Evolutionary conservation across 1,140 invertebrate genomes (phyloP).

Genomic region (Octopus sinensis): DNA sequence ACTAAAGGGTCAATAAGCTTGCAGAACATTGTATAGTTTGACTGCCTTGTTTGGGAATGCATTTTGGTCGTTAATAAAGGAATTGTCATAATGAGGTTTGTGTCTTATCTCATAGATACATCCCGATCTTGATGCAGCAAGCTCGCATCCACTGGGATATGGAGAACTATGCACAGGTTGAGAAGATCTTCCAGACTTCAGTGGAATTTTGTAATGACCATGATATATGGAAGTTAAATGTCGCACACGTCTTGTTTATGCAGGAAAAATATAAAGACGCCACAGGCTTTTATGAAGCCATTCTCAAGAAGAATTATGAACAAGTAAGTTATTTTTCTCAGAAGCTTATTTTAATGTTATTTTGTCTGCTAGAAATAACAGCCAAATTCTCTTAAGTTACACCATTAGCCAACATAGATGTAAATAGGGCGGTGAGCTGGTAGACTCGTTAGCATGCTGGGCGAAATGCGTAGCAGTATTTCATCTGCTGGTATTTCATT

Average conservation of each 20-base stretch:
- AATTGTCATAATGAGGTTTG: too few relatives aligned
- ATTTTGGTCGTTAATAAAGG: too few relatives aligned
- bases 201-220: slow-evolving; percentile 97
- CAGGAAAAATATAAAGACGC: slow-evolving; percentile 98
- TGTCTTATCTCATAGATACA: slow-evolving; percentile 58
- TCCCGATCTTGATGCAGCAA: slow-evolving; percentile 97
- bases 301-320: slow-evolving; percentile 94
- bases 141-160: slow-evolving; percentile 99
- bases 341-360: background rate
- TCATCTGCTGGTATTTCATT: too few relatives aligned
- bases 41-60: too few relatives aligned
- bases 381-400: too few relatives aligned
- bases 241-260: slow-evolving; percentile 98
- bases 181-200: slow-evolving; percentile 74
- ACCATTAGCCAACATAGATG: too few relatives aligned
- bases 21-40: too few relatives aligned
- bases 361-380: slow-evolving; percentile 1
- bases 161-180: slow-evolving; percentile 84
- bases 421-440: too few relatives aligned
- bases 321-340: slow-evolving; percentile 64
- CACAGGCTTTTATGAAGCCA: slow-evolving; percentile 95
- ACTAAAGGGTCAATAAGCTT: too few relatives aligned
- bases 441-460: too few relatives aligned
- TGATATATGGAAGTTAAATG: slow-evolving; percentile 94
- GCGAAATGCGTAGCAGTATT: too few relatives aligned